These are phyloP conservation scores for Brevipalpus yothersi DNA, from an alignment of 1,140 invertebrate species.

Conservation along the genomic window DNA sequence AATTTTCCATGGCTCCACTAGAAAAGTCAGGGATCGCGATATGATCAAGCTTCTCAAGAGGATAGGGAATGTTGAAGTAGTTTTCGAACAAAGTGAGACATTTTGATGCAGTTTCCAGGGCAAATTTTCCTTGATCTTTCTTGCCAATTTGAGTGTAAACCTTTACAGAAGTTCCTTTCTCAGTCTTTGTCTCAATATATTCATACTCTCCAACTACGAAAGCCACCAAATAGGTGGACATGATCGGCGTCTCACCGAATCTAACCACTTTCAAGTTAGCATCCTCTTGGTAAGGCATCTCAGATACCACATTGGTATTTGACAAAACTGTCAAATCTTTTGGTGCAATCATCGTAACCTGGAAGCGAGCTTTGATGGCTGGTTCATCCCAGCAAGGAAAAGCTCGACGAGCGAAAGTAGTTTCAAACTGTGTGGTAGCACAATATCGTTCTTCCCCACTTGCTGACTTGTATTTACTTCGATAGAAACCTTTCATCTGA, in stretches of 20 bases:
- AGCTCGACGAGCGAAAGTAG: conserved; percentile 70
- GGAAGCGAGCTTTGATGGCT: conserved; percentile 77
- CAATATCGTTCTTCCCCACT: conserved; percentile 49
- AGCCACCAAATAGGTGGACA: conserved; percentile 87
- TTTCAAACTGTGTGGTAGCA: conserved; percentile 68
- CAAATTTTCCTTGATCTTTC: conserved; percentile 71
- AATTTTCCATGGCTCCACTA: conserved; percentile 65
- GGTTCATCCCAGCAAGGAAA: conserved; percentile 98
- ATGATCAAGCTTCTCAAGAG: conserved; percentile 80
- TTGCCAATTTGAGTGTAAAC: conserved; percentile 81
- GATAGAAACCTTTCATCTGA: conserved; percentile 81
- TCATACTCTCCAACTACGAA: conserved; percentile 82
- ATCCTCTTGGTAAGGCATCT: conserved; percentile 19
- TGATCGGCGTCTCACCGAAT: conserved; percentile 67
- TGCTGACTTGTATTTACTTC: conserved; percentile 50
- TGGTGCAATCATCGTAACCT: conserved; percentile 57
- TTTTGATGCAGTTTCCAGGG: conserved; percentile 32
- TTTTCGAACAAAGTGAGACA: conserved; percentile 11
- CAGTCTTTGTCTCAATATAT: conserved; percentile 52
- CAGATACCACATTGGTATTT: conserved; percentile 43
- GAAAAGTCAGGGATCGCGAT: conserved; percentile 68
- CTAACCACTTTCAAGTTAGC: conserved; percentile 31
- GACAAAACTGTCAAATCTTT: conserved; percentile 45
- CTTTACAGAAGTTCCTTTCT: conserved; percentile 46
- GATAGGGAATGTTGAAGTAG: conserved; percentile 47